These are phyloP conservation scores for Temnopleurus reevesii DNA, from an alignment of 53 echinoderm and acorn worm species.

Conservation along the genomic window DNA sequence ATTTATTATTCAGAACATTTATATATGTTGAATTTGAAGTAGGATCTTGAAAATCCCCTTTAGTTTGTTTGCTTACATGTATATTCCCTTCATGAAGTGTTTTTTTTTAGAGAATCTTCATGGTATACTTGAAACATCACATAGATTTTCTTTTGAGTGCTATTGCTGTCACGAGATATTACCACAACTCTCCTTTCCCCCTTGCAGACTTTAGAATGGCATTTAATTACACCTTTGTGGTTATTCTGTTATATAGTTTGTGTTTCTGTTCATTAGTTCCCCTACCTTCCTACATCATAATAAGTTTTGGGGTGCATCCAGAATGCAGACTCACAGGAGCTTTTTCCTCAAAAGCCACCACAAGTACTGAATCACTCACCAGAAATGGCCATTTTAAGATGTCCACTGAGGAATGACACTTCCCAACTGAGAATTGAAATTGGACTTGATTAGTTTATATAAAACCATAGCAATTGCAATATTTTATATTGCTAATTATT, in stretches of 20 bases:
- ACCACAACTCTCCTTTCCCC: no score
- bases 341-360: background rate
- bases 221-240: background rate
- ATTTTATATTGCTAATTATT: no score
- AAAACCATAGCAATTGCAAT: no score
- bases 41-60: no score
- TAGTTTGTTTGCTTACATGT: no score
- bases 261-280: background rate
- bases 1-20: no score
- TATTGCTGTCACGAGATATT: background rate
- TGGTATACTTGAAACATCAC: background rate
- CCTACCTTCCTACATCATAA: background rate
- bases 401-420: background rate
- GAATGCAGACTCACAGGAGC: constrained; percentile 12
- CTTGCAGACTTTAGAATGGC: background rate
- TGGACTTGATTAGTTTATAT: no score
- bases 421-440: background rate
- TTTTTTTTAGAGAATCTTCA: no score
- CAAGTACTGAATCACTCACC: constrained; percentile 27
- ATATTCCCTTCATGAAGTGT: no score
- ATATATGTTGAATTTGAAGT: no score
- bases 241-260: background rate
- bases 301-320: background rate
- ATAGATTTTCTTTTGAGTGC: background rate
- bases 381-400: constrained; percentile 2